phyloP scores from a whole-genome alignment of 2,888 invertebrate species.

The Loripinus fragilis region DNA sequence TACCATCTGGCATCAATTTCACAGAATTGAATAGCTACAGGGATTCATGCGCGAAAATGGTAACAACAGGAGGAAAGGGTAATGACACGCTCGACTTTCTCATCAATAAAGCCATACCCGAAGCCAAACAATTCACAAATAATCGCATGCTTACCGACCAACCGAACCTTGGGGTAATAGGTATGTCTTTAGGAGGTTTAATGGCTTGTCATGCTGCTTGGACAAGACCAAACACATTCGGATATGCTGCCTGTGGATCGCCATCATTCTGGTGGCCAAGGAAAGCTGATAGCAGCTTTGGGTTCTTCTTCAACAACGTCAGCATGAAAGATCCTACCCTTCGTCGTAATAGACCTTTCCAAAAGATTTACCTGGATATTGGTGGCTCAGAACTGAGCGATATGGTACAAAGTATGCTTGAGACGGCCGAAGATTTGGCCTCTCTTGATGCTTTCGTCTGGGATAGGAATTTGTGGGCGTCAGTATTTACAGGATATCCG shows the following conservation, averaged over 20 bases:
- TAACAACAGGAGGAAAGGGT: constrained; percentile 20
- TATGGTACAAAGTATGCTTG: constrained; percentile 25
- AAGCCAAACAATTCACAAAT: constrained; percentile 2
- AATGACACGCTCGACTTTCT: constrained; percentile 36
- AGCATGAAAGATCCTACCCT: constrained; percentile 21
- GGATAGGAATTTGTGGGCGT: constrained; percentile 38
- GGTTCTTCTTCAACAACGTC: constrained; percentile 32
- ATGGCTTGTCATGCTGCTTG: constrained; percentile 46
- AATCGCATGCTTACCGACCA: constrained; percentile 13
- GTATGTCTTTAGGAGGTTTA: constrained; percentile 38
- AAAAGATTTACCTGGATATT: constrained; percentile 38
- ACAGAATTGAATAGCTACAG: neutral
- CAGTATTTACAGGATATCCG: constrained; percentile 13
- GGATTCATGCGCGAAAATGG: constrained; percentile 24
- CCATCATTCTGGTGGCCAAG: constrained; percentile 47
- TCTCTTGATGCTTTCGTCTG: neutral
- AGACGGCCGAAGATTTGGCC: constrained; percentile 6
- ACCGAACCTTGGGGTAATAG: constrained; percentile 33
- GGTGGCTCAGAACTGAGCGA: constrained; percentile 23
- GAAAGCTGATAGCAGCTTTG: neutral
- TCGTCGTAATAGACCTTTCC: neutral
- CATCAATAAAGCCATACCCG: constrained; percentile 19
- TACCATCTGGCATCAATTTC: neutral
- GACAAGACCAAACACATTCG: constrained; percentile 36
- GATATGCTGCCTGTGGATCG: constrained; percentile 39